phyloP scores from a whole-genome alignment of 2,888 invertebrate genomes.

The Lasius fuliginosus region DNA sequence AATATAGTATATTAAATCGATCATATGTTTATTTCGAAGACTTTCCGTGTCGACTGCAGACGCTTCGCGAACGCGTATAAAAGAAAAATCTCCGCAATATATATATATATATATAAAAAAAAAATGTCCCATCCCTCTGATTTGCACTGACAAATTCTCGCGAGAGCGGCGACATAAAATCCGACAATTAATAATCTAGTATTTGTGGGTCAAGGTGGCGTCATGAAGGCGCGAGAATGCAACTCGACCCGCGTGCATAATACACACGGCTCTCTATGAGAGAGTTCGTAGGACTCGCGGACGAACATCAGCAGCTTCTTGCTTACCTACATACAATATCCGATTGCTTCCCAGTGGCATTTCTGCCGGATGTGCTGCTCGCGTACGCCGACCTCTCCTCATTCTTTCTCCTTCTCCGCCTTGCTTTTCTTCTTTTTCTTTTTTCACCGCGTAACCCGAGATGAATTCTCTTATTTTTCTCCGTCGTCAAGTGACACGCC shows the following conservation, averaged over 20 bases:
- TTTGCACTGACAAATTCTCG: not conserved
- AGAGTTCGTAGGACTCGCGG: conserved; percentile 65
- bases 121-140: not conserved
- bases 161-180: not conserved
- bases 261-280: not conserved
- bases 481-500: conserved; percentile 48
- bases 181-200: conserved; percentile 18
- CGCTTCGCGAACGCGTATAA: too few species aligned
- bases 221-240: conserved; percentile 59
- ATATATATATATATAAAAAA: not conserved
- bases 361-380: conserved; percentile 73
- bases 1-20: not conserved
- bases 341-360: conserved; percentile 76
- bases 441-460: conserved; percentile 70
- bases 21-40: not conserved
- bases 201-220: conserved; percentile 67
- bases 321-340: conserved; percentile 72
- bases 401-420: conserved; percentile 59
- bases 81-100: too few species aligned
- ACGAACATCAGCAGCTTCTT: conserved; percentile 71
- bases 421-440: conserved; percentile 54
- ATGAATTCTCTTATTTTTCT: conserved; percentile 54
- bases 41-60: too few species aligned
- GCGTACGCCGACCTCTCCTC: conserved; percentile 72
- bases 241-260: conserved; percentile 32